Evolutionary conservation across 1,140 invertebrate species (phyloP).

Genomic region (Chironomus striatipennis): DNA sequence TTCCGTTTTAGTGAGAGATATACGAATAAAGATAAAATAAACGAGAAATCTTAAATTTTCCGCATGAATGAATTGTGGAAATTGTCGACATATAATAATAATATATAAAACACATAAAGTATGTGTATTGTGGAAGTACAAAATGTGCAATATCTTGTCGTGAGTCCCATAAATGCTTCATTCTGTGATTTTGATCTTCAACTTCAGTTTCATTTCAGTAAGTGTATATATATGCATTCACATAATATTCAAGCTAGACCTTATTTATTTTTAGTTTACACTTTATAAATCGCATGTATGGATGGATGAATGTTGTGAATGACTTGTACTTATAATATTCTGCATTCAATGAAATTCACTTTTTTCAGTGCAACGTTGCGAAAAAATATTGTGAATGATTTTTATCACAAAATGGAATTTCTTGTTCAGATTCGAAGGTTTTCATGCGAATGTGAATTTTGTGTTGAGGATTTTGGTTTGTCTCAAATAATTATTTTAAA

Average conservation of each 20-base stretch:
- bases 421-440: neutral
- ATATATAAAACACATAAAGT: too few species aligned
- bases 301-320: too few species aligned
- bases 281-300: too few species aligned
- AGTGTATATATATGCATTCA: too few species aligned
- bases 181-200: conserved; percentile 11
- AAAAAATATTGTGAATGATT: neutral
- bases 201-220: neutral
- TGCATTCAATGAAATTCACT: neutral
- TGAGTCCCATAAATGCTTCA: neutral
- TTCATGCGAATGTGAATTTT: too few species aligned
- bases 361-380: neutral
- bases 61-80: neutral
- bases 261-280: too few species aligned
- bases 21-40: too few species aligned
- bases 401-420: neutral
- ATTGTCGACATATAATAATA: conserved; percentile 12
- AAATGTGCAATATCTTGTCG: neutral
- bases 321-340: neutral
- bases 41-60: neutral
- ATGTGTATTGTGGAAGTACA: conserved; percentile 8
- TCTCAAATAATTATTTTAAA: too few species aligned
- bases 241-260: too few species aligned
- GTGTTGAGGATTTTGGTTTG: too few species aligned
- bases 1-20: too few species aligned